Evolutionary conservation across 2,797 vertebrate genomes (phyloP), one percentile per base, ranked within the genome.

Genomic region (Gypaetus barbatus): DNA sequence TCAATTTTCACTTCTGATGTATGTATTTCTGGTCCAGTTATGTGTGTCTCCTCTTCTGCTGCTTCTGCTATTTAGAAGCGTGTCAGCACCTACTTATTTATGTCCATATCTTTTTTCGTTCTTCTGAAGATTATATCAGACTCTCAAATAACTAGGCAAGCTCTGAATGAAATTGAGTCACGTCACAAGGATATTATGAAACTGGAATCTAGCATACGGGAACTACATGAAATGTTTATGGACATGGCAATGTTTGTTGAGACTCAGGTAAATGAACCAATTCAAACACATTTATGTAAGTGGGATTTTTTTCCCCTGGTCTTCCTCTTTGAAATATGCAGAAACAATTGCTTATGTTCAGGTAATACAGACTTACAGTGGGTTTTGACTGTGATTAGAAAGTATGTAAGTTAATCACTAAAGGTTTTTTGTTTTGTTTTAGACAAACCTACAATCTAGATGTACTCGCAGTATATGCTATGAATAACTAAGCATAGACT

Each of bases 191-290:
- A 99, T 90, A 99, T 99, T 81, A 99, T 99, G 73, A 98, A 98
- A 23, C 98, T 99, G 98, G 99, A 99, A 96, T 98, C 98, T 33
- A 99, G 99, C 97, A 99, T 99, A 94, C 98, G 98, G 31, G 99
- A 99, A 87, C 98, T 99, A 3, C 99, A 99, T 6, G 98, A 98
- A 8, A 99, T 99, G 98, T 99, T 99, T 87, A 97, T 99, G 98
- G 99, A 99, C 95, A 99, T 99, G 99, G 99, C 99, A 2, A 98
- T 99, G 98, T 98, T 99, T 52, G 99, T 99, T 5, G 99, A 99
- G 97, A 99, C 98, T 10, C 99, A 99, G 99, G 99, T 99, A 95
- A 94, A 7, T 9, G 21, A 68, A 10, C 35, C 56, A 27, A 7
- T 33, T n/a, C 41, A 17, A 43, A 48, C 65, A 27, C 16, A 0